These are phyloP conservation scores for Notolabrus celidotus DNA, from an alignment of 2,797 vertebrate species.

Conservation along the genomic window DNA sequence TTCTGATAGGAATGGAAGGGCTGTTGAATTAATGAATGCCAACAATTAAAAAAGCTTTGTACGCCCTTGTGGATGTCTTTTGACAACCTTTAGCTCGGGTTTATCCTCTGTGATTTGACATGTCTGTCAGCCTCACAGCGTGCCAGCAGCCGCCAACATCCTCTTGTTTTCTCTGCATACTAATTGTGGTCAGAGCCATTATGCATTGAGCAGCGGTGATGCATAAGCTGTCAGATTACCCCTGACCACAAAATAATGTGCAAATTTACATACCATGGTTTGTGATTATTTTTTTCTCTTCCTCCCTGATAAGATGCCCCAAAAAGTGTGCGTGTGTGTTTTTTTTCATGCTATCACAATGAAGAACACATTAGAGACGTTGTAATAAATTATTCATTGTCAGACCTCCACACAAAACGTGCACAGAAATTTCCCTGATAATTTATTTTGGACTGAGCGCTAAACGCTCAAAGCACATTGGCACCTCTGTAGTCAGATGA, in stretches of 20 bases:
- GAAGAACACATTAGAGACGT: constrained; percentile 66
- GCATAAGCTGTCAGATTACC: constrained; percentile 80
- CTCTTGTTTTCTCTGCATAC: constrained; percentile 80
- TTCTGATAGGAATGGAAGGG: constrained; percentile 73
- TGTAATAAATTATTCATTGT: constrained; percentile 78
- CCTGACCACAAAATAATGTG: constrained; percentile 82
- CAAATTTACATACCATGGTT: constrained; percentile 78
- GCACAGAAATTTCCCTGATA: constrained; percentile 66
- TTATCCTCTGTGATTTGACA: constrained; percentile 80
- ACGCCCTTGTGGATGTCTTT: constrained; percentile 70
- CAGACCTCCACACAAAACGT: constrained; percentile 49
- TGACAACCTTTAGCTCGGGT: constrained; percentile 81
- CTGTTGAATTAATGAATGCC: constrained; percentile 78
- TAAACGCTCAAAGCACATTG: constrained; percentile 60
- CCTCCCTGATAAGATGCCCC: constrained; percentile 70
- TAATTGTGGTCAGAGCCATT: constrained; percentile 82
- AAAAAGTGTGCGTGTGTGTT: constrained; percentile 37
- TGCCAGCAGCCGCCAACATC: constrained; percentile 71
- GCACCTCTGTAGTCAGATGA: constrained; percentile 59
- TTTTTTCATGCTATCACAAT: constrained; percentile 67
- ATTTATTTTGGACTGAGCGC: constrained; percentile 67
- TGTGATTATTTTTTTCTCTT: constrained; percentile 53
- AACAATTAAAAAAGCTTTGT: constrained; percentile 74
- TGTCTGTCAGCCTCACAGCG: constrained; percentile 76
- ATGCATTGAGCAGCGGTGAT: constrained; percentile 71